phyloP scores from a whole-genome alignment of 2,888 invertebrate species.

The Agelastica alni region DNA sequence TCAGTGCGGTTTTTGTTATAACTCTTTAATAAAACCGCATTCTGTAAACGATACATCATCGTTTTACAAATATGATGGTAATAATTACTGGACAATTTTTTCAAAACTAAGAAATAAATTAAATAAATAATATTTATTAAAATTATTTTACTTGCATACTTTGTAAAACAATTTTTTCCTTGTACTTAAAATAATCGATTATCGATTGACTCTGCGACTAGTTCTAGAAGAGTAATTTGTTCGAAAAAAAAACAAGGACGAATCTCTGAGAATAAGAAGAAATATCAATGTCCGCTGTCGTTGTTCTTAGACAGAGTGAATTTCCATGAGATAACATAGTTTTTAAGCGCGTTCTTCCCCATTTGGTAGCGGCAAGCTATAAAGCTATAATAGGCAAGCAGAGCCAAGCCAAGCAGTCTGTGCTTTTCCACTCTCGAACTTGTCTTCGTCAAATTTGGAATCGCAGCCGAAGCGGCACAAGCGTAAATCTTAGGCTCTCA shows the following conservation, averaged over 20 bases:
- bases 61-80: too few relatives aligned
- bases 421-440: conserved; percentile 53
- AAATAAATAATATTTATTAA: too few relatives aligned
- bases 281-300: conserved; percentile 36
- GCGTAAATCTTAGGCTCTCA: conserved; percentile 53
- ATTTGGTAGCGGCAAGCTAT: conserved; percentile 52
- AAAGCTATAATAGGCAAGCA: conserved; percentile 57
- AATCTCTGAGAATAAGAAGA: conserved; percentile 36
- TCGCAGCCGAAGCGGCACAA: conserved; percentile 52
- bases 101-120: too few relatives aligned
- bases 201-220: too few relatives aligned
- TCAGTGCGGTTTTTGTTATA: too few relatives aligned
- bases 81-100: too few relatives aligned
- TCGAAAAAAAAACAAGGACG: conserved; percentile 36
- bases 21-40: too few relatives aligned
- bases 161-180: too few relatives aligned
- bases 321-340: conserved; percentile 55
- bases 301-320: conserved; percentile 27
- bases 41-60: too few relatives aligned
- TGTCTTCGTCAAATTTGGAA: conserved; percentile 58
- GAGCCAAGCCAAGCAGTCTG: conserved; percentile 57
- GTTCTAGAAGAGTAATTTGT: conserved; percentile 2
- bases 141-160: too few relatives aligned
- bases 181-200: too few relatives aligned
- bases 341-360: conserved; percentile 52